These are phyloP conservation scores for Drosophila nannoptera DNA, from an alignment of 1,140 invertebrate genomes.

Conservation along the genomic window DNA sequence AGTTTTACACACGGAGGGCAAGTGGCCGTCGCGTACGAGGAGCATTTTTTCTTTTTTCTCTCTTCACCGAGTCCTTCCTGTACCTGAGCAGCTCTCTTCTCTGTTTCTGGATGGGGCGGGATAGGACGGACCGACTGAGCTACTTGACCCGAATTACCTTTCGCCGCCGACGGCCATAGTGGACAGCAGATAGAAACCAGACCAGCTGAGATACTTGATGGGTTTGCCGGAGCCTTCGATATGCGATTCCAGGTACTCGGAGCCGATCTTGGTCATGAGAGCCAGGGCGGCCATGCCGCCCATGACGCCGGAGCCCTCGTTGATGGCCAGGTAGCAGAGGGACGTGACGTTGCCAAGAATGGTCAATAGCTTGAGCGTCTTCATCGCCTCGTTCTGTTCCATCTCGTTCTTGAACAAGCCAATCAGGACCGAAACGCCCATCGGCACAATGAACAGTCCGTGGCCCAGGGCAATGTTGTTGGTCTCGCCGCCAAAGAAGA, in stretches of 20 bases:
- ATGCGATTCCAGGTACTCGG: slow-evolving; percentile 31
- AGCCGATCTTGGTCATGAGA: slow-evolving; percentile 61
- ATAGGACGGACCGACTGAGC: background rate
- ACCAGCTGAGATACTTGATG: slow-evolving; percentile 48
- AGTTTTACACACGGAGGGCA: slow-evolving; percentile 2
- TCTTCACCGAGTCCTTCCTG: no score
- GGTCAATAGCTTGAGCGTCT: slow-evolving; percentile 58
- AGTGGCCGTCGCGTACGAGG: background rate
- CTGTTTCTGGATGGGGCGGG: background rate
- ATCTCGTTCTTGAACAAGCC: slow-evolving; percentile 17
- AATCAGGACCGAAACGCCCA: slow-evolving; percentile 42
- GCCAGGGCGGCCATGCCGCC: slow-evolving; percentile 66
- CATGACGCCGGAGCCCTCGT: slow-evolving; percentile 52
- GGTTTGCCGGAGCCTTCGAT: slow-evolving; percentile 16
- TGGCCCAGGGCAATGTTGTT: slow-evolving; percentile 67
- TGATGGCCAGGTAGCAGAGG: slow-evolving; percentile 57
- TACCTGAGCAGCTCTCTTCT: background rate
- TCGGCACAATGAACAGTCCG: slow-evolving; percentile 62
- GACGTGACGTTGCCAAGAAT: slow-evolving; percentile 68
- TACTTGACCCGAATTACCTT: slow-evolving; percentile 14
- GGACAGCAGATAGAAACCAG: slow-evolving; percentile 47
- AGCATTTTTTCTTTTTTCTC: background rate
- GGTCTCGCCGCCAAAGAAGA: slow-evolving; percentile 45
- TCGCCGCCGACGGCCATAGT: slow-evolving; percentile 31
- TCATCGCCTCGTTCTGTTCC: slow-evolving; percentile 8